Conservation (phyloP, 2,888 invertebrate genomes). For the Blomia tropicalis region DNA sequence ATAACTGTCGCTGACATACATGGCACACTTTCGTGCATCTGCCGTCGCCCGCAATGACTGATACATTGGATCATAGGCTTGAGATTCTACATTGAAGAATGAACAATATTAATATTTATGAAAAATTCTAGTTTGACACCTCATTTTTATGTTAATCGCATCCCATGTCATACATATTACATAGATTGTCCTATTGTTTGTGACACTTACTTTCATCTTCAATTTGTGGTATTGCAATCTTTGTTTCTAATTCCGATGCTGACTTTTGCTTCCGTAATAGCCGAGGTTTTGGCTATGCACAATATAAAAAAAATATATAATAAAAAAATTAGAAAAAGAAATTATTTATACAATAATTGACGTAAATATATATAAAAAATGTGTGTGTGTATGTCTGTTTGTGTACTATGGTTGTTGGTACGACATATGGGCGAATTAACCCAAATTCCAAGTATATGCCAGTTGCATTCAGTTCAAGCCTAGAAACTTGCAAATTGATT, state of each 20-base stretch:
- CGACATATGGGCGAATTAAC: no score
- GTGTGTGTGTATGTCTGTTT: no score
- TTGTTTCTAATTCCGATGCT: constrained; percentile 46
- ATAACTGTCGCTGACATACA: background rate
- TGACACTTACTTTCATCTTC: constrained; percentile 32
- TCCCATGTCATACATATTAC: background rate
- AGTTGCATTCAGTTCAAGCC: no score
- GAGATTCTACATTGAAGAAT: background rate
- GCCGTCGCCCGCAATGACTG: constrained; percentile 86
- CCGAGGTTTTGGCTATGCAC: constrained; percentile 52
- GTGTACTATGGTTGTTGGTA: no score
- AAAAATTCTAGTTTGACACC: no score
- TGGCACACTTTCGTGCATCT: constrained; percentile 45
- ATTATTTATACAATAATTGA: no score
- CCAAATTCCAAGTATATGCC: no score
- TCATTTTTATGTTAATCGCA: background rate
- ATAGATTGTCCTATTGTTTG: background rate
- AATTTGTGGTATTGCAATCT: constrained; percentile 31
- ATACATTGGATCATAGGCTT: constrained; percentile 64
- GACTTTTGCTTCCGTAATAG: constrained; percentile 72
- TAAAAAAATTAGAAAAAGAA: constrained; percentile 1
- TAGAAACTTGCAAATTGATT: no score
- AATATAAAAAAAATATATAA: constrained; percentile 20
- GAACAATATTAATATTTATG: no score
- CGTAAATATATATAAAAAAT: no score